Evolutionary conservation across 92 coral and sea anemone genomes (phyloP), one percentile per base, ranked within the genome.

Genomic region (Pocillopora grandis): DNA sequence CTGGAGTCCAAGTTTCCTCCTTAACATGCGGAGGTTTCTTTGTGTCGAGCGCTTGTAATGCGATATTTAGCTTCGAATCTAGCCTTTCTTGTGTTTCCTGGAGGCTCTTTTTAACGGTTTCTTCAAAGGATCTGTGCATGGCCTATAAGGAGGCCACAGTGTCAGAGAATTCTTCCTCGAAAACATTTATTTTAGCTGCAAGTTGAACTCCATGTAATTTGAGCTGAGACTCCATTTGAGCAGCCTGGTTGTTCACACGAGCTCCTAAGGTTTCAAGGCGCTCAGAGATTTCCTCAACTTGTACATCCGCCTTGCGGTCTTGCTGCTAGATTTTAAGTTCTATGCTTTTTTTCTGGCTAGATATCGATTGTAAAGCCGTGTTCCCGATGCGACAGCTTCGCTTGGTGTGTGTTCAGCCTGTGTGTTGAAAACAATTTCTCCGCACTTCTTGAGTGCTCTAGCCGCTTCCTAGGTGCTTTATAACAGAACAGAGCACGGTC

Each of bases 341-440:
- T 79, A 80, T 80, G 19, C 66, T 66, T 10, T 80, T 9, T 67
- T 80, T 70, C 66, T 80, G 77, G 13, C 35, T 57, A 23, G 16
- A 8, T 80, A 70, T 27, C 18, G 60, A 80, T 16, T 70, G 69
- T 13, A 80, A 58, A 27, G 17, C 69, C 56, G 49, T 42, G 49
- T 42, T 2, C 49, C 23, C 60, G 76, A 69, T 18, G 84, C 14
- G 48, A 55, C 60, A 52, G 72, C 37, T 56, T 79, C 83, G 37
- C 20, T 31, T 10, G 12, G 19, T 10, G 18, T 9, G 49, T 57
- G n/a, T 20, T 19, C 74, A 31, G 15, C 74, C 64, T 79, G 75
- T 21, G 74, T 80, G 57, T 80, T 80, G 15, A 68, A 56, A 67
- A 80, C 63, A 56, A 80, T 80, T 80, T 80, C 76, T 17, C 67